Conservation (phyloP, 2,888 invertebrate species). For the Drosophila mimetica region DNA sequence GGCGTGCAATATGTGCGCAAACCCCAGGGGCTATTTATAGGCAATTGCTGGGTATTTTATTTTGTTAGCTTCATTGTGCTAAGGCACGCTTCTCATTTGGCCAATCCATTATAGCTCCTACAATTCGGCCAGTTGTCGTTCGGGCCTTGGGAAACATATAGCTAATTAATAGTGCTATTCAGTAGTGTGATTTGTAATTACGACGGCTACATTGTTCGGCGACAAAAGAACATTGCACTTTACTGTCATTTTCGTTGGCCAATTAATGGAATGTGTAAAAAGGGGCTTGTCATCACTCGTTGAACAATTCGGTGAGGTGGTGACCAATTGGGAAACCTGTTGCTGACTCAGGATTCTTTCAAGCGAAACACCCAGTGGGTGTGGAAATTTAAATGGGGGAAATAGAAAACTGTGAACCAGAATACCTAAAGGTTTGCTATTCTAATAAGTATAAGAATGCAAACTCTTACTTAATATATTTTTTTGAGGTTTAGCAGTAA, state of each 20-base stretch:
- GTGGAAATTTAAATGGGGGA: background rate
- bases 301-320: background rate
- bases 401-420: background rate
- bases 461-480: no score
- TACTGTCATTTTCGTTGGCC: conserved; percentile 15
- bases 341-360: conserved; percentile 15
- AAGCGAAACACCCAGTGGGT: background rate
- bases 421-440: background rate
- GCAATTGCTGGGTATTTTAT: background rate
- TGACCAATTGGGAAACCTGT: conserved; percentile 17
- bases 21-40: background rate
- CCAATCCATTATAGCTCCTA: conserved; percentile 1
- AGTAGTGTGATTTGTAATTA: conserved; percentile 11
- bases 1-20: background rate
- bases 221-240: conserved; percentile 22
- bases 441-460: background rate
- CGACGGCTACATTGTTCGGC: conserved; percentile 8
- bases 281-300: conserved; percentile 36
- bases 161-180: conserved; percentile 9
- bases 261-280: conserved; percentile 29
- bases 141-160: conserved; percentile 4
- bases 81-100: conserved; percentile 21
- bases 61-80: conserved; percentile 3
- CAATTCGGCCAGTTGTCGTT: conserved; percentile 2
- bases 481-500: no score